Base-by-base conservation (phyloP, 2,888 invertebrate species). In the Drosophila sordidapex region DNA sequence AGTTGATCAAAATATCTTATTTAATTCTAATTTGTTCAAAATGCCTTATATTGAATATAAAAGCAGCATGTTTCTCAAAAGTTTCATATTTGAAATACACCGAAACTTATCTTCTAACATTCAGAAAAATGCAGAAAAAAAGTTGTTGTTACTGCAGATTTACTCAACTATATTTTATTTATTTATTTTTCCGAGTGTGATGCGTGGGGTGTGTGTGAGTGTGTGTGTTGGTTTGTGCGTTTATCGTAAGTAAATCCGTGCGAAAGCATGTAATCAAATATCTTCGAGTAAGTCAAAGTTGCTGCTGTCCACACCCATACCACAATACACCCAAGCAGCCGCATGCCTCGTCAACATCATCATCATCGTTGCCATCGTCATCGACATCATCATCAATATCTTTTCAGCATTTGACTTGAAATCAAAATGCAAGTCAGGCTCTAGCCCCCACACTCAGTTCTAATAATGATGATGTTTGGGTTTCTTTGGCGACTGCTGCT, bases 341-440 rank as follows among this genome's bases (percentile, higher is more conserved):
- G 2, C 65, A 52, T 53, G 65, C 46, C 65, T 2, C 54, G 51
- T 40, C 43, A 62, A 21, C 66, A 43, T 43, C 49, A 53, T 70
- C 82, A 63, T 46, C 68, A 59, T 40, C 70, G 40, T 25, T 6
- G 5, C 4, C 18, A 15, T 38, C 49, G 59, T 40, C 29, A 29
- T 38, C 27, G 18, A 18, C 49, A 27, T 49, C 49, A 61, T 60
- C 60, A 71, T 33, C 63, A 59, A 36, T 71, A 68, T 62, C 66
- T 69, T 71, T 54, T 54, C 38, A 38, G 56, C 8, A 46, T 31
- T 57, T 31, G 60, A 48, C 31, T 36, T 29, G 11, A 58, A 59
- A 79, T 79, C 73, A 81, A 75, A 73, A 86, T 83, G 81, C 84
- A 71, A 76, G 88, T 74, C 88, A 86, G 83, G 86, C 80, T 56